Evolutionary conservation across 2,113 vertebrate species (phyloP).

Genomic region (Hirundichthys speculiger): DNA sequence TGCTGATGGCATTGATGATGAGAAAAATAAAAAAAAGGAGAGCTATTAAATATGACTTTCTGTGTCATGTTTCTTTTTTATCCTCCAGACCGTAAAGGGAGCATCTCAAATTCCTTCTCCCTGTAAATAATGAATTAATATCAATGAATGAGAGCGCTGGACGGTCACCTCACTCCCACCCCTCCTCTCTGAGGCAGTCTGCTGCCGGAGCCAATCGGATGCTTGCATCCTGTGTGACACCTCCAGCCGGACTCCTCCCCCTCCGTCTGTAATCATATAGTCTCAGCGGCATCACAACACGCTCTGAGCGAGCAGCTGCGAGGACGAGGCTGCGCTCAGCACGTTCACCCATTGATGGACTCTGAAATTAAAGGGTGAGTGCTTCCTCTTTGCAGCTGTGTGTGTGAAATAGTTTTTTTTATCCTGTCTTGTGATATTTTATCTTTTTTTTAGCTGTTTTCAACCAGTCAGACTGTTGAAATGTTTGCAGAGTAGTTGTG

Average conservation of each 20-base stretch:
- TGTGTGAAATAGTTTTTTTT: not conserved
- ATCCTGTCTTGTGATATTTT: not conserved
- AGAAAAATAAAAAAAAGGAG: too few species aligned
- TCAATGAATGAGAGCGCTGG: conserved; percentile 60
- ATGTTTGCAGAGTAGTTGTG: conserved; percentile 17
- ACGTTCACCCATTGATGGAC: conserved; percentile 33
- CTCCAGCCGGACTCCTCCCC: conserved; percentile 50
- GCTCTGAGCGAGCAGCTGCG: conserved; percentile 26
- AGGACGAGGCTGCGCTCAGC: conserved; percentile 33
- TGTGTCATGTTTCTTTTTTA: not conserved
- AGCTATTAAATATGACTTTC: too few species aligned
- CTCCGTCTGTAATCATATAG: conserved; percentile 61
- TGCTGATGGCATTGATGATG: too few species aligned
- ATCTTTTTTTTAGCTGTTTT: not conserved
- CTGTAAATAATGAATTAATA: conserved; percentile 70
- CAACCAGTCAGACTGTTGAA: not conserved
- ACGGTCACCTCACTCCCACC: conserved; percentile 22
- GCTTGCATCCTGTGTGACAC: conserved; percentile 11
- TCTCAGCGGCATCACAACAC: conserved; percentile 46
- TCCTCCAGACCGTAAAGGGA: not conserved
- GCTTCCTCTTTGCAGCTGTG: conserved; percentile 1
- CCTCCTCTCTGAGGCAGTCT: conserved; percentile 25
- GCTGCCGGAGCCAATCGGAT: conserved; percentile 49
- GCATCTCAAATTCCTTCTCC: conserved; percentile 50
- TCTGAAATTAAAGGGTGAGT: conserved; percentile 48